A percentile compares a stretch with the other conserved stretches of the same genome.
Evolutionary conservation across 1,140 invertebrate genomes (phyloP).

Genomic region (Drosophila nigromelanica): DNA sequence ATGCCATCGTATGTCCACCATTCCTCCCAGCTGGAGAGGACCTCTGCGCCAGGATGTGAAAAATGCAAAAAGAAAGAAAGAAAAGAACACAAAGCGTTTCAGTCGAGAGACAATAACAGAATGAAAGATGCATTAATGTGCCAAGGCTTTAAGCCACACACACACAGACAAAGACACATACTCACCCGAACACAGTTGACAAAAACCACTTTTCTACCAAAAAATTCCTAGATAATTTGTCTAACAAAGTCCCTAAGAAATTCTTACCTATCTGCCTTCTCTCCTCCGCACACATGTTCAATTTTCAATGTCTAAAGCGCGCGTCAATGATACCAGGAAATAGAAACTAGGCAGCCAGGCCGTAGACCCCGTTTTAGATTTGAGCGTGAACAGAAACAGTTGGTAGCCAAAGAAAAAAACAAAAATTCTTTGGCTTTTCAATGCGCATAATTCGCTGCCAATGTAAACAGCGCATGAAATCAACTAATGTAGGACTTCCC

Average conservation of each 20-base stretch:
- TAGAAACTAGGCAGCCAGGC: constrained; percentile 10
- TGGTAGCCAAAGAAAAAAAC: constrained; percentile 34
- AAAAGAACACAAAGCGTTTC: constrained; percentile 6
- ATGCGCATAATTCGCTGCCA: constrained; percentile 81
- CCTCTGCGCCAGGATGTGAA: constrained; percentile 85
- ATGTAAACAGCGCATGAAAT: constrained; percentile 82
- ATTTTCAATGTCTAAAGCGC: neutral
- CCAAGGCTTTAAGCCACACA: constrained; percentile 23
- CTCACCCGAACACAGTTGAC: constrained; percentile 2
- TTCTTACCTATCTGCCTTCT: neutral
- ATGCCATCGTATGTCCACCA: constrained; percentile 98
- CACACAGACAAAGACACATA: no score
- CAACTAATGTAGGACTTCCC: constrained; percentile 75
- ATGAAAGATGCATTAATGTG: constrained; percentile 32
- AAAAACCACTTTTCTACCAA: constrained; percentile 24
- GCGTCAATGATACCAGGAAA: constrained; percentile 32
- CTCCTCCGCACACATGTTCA: neutral
- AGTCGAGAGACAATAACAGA: constrained; percentile 23
- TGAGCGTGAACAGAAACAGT: constrained; percentile 1
- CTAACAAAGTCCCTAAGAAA: constrained; percentile 5
- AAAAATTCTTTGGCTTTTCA: constrained; percentile 63
- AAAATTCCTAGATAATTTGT: constrained; percentile 18
- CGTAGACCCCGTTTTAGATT: constrained; percentile 18
- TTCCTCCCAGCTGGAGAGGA: constrained; percentile 93
- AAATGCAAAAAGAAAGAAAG: constrained; percentile 23